Conservation (phyloP, 2,888 invertebrate species). For the Trachelus stipa region DNA sequence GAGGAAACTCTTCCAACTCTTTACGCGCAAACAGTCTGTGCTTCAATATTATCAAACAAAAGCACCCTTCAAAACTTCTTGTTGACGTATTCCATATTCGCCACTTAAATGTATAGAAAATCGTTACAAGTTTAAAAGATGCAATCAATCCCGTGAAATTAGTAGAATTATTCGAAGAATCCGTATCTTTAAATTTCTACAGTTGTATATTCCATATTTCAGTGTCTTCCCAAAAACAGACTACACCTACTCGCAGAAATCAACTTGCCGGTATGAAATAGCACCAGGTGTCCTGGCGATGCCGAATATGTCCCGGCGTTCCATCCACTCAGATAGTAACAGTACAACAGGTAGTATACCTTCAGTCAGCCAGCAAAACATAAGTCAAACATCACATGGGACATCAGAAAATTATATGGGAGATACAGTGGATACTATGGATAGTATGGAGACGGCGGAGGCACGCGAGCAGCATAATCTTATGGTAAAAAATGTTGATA, state of each 20-base stretch:
- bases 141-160: neutral
- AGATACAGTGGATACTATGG: conserved; percentile 24
- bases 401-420: conserved; percentile 25
- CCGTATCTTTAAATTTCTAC: neutral
- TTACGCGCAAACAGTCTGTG: neutral
- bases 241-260: conserved; percentile 87
- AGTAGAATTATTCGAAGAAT: neutral
- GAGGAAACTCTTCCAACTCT: neutral
- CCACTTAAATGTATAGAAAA: no score
- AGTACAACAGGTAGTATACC: conserved; percentile 41
- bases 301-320: conserved; percentile 90
- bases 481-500: conserved; percentile 21
- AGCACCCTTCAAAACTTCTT: neutral
- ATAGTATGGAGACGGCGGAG: conserved; percentile 29
- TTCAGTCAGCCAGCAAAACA: conserved; percentile 43
- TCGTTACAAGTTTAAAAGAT: neutral
- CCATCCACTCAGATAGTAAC: conserved; percentile 61
- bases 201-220: conserved; percentile 46
- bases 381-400: conserved; percentile 34
- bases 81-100: no score
- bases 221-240: conserved; percentile 92
- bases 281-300: conserved; percentile 84
- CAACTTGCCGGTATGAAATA: conserved; percentile 83
- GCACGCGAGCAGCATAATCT: conserved; percentile 28
- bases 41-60: neutral